Percentiles rank a stretch among this genome's conserved stretches.
These are phyloP conservation scores for Aphis craccivora DNA, from an alignment of 1,140 invertebrate species.

Conservation along the genomic window DNA sequence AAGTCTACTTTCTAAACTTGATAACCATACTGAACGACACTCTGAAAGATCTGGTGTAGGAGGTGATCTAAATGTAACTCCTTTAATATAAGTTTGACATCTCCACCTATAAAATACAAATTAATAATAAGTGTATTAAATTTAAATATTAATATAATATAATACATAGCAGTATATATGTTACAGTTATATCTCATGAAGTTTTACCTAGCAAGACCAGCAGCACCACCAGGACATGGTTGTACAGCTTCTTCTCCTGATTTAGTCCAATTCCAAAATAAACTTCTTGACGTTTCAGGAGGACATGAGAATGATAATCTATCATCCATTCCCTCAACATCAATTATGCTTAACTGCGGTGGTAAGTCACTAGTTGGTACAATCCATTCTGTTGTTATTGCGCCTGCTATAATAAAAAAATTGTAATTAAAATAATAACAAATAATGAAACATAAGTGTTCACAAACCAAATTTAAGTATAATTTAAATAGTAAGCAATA, in stretches of 20 bases:
- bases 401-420: background rate
- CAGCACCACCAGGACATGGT: constrained; percentile 87
- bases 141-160: background rate
- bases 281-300: constrained; percentile 75
- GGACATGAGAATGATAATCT: constrained; percentile 67
- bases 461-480: background rate
- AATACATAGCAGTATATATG: constrained; percentile 60
- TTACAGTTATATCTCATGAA: constrained; percentile 64
- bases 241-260: constrained; percentile 77
- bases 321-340: constrained; percentile 61
- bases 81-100: constrained; percentile 62
- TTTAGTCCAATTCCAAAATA: constrained; percentile 88
- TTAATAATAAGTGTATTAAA: background rate
- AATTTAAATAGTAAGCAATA: background rate
- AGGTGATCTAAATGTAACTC: constrained; percentile 74
- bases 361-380: constrained; percentile 53
- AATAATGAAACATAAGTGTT: background rate
- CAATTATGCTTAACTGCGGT: constrained; percentile 56
- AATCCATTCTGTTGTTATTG: constrained; percentile 52
- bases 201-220: constrained; percentile 83
- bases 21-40: constrained; percentile 89
- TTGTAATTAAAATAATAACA: background rate
- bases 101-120: constrained; percentile 44
- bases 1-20: constrained; percentile 80
- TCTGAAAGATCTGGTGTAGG: constrained; percentile 86